Evolutionary conservation across 2,888 invertebrate genomes (phyloP), one percentile per base, ranked within the genome.

Genomic region (Orgyia antiqua): DNA sequence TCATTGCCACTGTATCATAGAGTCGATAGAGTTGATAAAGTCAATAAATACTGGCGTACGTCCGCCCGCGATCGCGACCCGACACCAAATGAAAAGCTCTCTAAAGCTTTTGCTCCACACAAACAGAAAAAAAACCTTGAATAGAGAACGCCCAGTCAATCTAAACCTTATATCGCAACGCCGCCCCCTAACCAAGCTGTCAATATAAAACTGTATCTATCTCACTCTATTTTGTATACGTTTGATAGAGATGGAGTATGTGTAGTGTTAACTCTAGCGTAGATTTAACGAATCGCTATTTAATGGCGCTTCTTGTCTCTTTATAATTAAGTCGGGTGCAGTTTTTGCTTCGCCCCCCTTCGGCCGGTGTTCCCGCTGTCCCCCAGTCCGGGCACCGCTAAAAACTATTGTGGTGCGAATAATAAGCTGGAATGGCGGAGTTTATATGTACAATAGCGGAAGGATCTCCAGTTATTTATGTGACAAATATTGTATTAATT

Each of bases 101-200:
- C 50, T 34, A 15, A 40, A 50, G 64, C 59, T 59, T 46, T 51
- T 37, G 51, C 58, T 49, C 53, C 49, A 49, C 54, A 58, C 73
- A 63, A 70, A 73, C 74, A 75, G 72, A 83, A 79, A 82, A 80
- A 78, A 67, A 63, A 55, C 37, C 43, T 46, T 68, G 68, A 67
- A 83, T 80, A 70, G 82, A 80, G 80, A 80, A 75, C 84, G 79
- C 84, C 84, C 84, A 86, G 83, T 83, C 84, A 80, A 84, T 86
- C 78, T 79, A 82, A 86, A 82, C 74, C 76, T 74, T 77, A 79
- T 79, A 80, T 78, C 72, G 61, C 53, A 57, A 65, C 75, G 60
- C 80, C 46, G 96, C 97, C 51, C 96, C 94, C 57, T 94, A 40
- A 74, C 9, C 93, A 12, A 34, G 93, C 92, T 92, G 58, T 91